A percentile compares a stretch with the other conserved stretches of the same genome.
phyloP scores from a whole-genome alignment of 2,888 invertebrate species.

The Patella ulyssiponensis region DNA sequence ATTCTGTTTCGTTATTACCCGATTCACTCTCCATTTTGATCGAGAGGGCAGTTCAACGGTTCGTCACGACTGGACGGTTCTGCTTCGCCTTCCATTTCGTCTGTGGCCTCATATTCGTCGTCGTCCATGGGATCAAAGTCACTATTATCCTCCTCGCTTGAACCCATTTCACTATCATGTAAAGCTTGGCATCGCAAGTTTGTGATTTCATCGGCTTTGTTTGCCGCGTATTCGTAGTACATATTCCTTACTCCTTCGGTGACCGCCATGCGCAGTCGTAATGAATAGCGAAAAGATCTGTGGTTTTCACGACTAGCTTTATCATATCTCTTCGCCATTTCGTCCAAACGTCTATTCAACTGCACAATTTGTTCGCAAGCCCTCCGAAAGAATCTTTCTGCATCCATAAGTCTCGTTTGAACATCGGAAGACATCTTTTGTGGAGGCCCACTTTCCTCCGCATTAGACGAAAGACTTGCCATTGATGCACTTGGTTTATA shows the following conservation, averaged over 20 bases:
- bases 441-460: not conserved
- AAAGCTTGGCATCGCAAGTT: slow-evolving; percentile 39
- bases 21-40: no score
- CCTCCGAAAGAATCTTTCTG: slow-evolving; percentile 45
- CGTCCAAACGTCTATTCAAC: slow-evolving; percentile 47
- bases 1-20: no score
- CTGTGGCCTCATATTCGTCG: slow-evolving; percentile 25
- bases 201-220: slow-evolving; percentile 50
- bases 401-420: slow-evolving; percentile 36
- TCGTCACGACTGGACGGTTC: slow-evolving; percentile 9
- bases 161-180: slow-evolving; percentile 30
- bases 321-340: slow-evolving; percentile 51
- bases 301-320: slow-evolving; percentile 49
- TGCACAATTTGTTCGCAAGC: slow-evolving; percentile 53
- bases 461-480: not conserved
- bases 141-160: slow-evolving; percentile 29
- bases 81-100: slow-evolving; percentile 23
- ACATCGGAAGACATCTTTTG: slow-evolving; percentile 24
- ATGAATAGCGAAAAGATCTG: slow-evolving; percentile 52
- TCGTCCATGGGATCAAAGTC: slow-evolving; percentile 26
- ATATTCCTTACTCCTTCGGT: slow-evolving; percentile 57
- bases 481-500: not conserved
- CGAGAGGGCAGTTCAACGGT: not conserved
- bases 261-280: slow-evolving; percentile 53
- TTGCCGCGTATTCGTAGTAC: slow-evolving; percentile 53